A percentile compares a stretch with the other conserved stretches of the same genome.
phyloP scores from a whole-genome alignment of 2,113 vertebrate genomes.

The Trematocara nigrifrons region DNA sequence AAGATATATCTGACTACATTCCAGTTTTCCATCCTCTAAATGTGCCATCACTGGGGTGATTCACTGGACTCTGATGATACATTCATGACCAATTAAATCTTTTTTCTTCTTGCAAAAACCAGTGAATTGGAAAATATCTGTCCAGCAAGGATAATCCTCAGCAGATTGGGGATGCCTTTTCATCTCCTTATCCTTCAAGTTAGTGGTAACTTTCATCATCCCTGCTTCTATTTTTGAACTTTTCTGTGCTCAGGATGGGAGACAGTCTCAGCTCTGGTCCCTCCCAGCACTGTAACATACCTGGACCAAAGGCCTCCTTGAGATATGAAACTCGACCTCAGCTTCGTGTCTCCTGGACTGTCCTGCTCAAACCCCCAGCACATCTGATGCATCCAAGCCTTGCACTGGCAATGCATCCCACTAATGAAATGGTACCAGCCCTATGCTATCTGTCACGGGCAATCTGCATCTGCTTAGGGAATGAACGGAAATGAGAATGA shows the following conservation, averaged over 20 bases:
- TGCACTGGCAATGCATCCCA: conserved; percentile 46
- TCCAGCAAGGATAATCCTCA: not conserved
- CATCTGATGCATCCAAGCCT: conserved; percentile 9
- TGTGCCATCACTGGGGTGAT: not conserved
- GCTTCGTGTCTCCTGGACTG: not conserved
- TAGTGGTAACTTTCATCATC: not conserved
- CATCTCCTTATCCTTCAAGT: not conserved
- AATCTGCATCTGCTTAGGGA: conserved; percentile 46
- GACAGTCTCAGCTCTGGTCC: not conserved
- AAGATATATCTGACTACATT: not conserved
- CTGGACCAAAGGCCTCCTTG: not conserved
- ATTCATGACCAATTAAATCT: not conserved
- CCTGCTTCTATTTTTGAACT: not conserved
- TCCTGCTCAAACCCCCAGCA: not conserved
- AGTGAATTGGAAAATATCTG: not conserved
- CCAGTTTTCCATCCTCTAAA: not conserved
- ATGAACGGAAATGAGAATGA: conserved; percentile 11
- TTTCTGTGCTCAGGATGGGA: not conserved
- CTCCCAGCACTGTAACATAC: not conserved
- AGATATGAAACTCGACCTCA: not conserved
- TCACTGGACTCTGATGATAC: not conserved
- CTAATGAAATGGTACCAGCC: conserved; percentile 57
- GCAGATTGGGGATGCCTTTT: not conserved
- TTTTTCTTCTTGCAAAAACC: not conserved
- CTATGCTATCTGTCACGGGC: conserved; percentile 29